These are phyloP conservation scores for Propsilocerus akamusi DNA, from an alignment of 1,140 invertebrate species.

Conservation along the genomic window DNA sequence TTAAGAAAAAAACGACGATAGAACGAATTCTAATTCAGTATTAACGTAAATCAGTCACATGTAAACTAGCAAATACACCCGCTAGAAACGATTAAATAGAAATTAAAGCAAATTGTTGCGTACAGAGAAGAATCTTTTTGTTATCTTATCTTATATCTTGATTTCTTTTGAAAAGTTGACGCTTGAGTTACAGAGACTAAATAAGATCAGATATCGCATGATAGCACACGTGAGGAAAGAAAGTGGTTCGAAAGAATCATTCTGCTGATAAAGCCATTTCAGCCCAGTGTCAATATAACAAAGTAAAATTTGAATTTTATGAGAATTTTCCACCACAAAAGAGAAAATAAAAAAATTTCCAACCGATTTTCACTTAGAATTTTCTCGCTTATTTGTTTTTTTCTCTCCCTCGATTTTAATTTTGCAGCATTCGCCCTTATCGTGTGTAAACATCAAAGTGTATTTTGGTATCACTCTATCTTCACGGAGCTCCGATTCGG, in stretches of 20 bases:
- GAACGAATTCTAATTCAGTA: too few relatives aligned
- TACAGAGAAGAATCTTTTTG: too few relatives aligned
- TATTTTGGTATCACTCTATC: not conserved
- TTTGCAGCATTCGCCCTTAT: not conserved
- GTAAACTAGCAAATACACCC: too few relatives aligned
- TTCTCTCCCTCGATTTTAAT: not conserved
- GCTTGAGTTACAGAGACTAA: not conserved
- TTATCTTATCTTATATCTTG: too few relatives aligned
- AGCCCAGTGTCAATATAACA: not conserved
- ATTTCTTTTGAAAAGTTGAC: not conserved
- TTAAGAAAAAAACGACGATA: too few relatives aligned
- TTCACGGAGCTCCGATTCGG: not conserved
- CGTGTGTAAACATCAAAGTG: not conserved
- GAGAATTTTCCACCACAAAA: not conserved
- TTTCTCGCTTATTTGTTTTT: not conserved
- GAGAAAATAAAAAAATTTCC: too few relatives aligned
- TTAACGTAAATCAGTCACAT: too few relatives aligned
- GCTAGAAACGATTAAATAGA: too few relatives aligned
- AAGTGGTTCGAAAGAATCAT: not conserved
- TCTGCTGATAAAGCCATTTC: not conserved
- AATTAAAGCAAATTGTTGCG: too few relatives aligned
- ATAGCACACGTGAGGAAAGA: not conserved
- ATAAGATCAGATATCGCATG: not conserved
- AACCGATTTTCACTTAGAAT: not conserved
- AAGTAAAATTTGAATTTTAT: not conserved